Conservation (phyloP, 2,797 vertebrate species). For the Amblyraja radiata region DNA sequence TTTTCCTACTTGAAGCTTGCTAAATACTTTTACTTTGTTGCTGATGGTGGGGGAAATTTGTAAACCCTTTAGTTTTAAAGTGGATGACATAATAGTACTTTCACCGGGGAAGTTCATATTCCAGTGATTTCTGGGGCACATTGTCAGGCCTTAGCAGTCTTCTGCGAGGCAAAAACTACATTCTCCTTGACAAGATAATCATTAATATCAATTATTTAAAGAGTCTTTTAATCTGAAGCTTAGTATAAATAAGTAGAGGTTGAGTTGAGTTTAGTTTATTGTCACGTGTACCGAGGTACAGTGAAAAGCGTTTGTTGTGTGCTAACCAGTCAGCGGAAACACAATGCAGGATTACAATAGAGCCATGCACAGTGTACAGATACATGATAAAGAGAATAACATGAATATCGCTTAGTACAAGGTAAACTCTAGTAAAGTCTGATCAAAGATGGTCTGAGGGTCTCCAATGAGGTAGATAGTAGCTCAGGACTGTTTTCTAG, state of each 20-base stretch:
- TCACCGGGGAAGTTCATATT: neutral
- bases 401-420: too few relatives aligned
- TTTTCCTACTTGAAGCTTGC: neutral
- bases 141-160: neutral
- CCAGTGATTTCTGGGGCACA: neutral
- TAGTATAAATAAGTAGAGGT: neutral
- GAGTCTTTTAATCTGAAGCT: neutral
- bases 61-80: neutral
- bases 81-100: neutral
- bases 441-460: too few relatives aligned
- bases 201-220: neutral
- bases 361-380: too few relatives aligned
- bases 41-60: neutral
- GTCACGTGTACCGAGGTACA: too few relatives aligned
- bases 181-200: neutral
- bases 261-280: too few relatives aligned
- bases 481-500: too few relatives aligned
- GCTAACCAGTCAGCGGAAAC: too few relatives aligned
- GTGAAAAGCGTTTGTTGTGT: too few relatives aligned
- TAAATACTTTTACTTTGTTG: neutral
- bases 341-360: too few relatives aligned
- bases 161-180: neutral
- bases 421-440: too few relatives aligned
- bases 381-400: too few relatives aligned
- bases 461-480: too few relatives aligned